Percentiles rank a stretch among this genome's conserved stretches.
Conservation (phyloP, 2,797 vertebrate genomes). For the Tenualosa thibaudeaui region DNA sequence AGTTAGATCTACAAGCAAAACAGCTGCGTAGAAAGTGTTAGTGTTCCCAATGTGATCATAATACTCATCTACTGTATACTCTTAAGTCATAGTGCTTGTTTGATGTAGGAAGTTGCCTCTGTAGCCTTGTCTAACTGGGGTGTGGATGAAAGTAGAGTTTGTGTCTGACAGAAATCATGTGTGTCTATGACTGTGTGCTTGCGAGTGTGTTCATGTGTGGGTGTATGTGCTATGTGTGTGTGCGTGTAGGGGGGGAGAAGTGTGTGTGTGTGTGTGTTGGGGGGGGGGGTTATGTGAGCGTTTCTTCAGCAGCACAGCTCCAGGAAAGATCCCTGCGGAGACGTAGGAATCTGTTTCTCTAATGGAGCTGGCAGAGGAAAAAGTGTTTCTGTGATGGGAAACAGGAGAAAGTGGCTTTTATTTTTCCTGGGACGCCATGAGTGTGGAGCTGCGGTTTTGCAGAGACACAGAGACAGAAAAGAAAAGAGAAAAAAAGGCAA, state of each 20-base stretch:
- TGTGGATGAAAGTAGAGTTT: constrained; percentile 18
- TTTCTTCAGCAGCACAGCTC: constrained; percentile 51
- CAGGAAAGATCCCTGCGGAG: constrained; percentile 60
- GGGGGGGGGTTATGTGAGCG: constrained; percentile 37
- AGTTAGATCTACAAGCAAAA: constrained; percentile 9
- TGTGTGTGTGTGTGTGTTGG: constrained; percentile 28
- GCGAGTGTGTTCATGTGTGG: neutral
- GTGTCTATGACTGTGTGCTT: neutral
- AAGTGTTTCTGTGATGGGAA: constrained; percentile 54
- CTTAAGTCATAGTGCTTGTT: constrained; percentile 5
- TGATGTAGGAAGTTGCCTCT: constrained; percentile 2
- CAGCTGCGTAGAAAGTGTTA: neutral
- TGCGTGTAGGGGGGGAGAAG: constrained; percentile 22
- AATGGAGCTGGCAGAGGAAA: constrained; percentile 54
- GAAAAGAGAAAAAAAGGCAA: constrained; percentile 35
- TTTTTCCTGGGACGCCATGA: constrained; percentile 50
- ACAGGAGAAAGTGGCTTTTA: constrained; percentile 46
- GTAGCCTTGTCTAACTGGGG: neutral
- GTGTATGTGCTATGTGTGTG: constrained; percentile 10
- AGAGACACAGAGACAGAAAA: constrained; percentile 36
- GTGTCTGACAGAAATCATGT: constrained; percentile 6
- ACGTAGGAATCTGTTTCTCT: constrained; percentile 55
- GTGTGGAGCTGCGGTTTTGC: constrained; percentile 45
- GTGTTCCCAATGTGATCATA: neutral
- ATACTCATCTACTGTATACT: neutral